Conservation (phyloP, 2,888 invertebrate genomes). For the Ariolimax columbianus region DNA sequence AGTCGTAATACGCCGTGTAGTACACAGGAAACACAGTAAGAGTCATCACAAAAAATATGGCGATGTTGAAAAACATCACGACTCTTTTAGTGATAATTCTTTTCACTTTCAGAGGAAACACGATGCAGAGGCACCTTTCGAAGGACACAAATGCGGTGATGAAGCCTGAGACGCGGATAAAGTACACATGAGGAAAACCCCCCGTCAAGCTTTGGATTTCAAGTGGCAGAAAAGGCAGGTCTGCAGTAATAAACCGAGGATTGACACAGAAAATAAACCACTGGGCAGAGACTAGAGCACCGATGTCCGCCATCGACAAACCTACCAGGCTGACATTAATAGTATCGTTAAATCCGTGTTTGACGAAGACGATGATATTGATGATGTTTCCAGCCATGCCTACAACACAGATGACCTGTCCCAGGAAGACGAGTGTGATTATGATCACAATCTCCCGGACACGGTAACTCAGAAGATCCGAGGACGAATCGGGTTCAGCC, state of each 20-base stretch:
- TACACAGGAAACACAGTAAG: slow-evolving; percentile 19
- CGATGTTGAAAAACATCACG: background rate
- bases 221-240: background rate
- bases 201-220: background rate
- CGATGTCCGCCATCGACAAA: slow-evolving; percentile 22
- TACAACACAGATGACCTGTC: background rate
- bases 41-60: slow-evolving; percentile 13
- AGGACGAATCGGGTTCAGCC: background rate
- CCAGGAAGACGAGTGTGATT: background rate
- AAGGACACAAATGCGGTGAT: slow-evolving; percentile 27
- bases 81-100: background rate
- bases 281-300: background rate
- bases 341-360: background rate
- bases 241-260: slow-evolving; percentile 17
- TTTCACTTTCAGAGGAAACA: slow-evolving; percentile 10
- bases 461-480: slow-evolving; percentile 7
- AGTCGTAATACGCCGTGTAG: slow-evolving; percentile 30
- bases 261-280: slow-evolving; percentile 42
- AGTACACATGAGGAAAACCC: slow-evolving; percentile 26
- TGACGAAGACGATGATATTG: slow-evolving; percentile 28
- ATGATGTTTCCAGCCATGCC: slow-evolving; percentile 14
- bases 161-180: background rate
- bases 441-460: slow-evolving; percentile 7
- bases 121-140: slow-evolving; percentile 19
- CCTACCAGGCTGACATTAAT: slow-evolving; percentile 25